Evolutionary conservation across 2,797 vertebrate genomes (phyloP), one percentile per base, ranked within the genome.

Genomic region (Rhinella marina): DNA sequence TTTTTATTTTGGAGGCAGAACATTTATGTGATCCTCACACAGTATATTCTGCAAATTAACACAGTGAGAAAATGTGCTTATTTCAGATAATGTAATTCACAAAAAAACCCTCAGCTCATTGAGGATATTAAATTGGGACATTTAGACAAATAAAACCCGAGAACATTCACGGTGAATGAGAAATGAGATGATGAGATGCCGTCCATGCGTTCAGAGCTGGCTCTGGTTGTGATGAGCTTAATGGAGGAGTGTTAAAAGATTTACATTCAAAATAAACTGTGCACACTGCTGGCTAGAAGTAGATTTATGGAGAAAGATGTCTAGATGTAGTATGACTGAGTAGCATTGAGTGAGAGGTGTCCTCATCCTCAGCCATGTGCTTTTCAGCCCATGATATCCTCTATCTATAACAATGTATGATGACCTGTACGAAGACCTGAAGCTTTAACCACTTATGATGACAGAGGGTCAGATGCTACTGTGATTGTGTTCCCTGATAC

Each of bases 161-260:
- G 75, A 86, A 80, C 21, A 48, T 89, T 89, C 81, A 84, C 85
- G 77, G 29, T 89, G 84, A 89, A 89, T 89, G 80, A 29, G 57
- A 79, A 89, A 89, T 86, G 25, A 88, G 88, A 75, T 77, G 52
- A 89, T 79, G 14, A 88, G 61, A 75, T 77, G 32, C 17, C 72
- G 56, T 66, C 57, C 25, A 50, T 54, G 82, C n/a, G 4, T 56
- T 85, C 17, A 50, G 32, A 80, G n/a, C 76, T 11, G 48, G 52
- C 80, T n/a, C 64, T 80, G 29, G 50, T 32, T 79, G 77, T 81
- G 56, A 81, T 27, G 10, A 56, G 56, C 57, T 73, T 81, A 81
- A 75, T 76, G 56, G 4, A 81, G 84, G 48, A 66, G 79, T 86
- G 78, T 79, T 61, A 72, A 56, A 50, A 70, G 52, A 57, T 68